A percentile compares a stretch with the other conserved stretches of the same genome.
Evolutionary conservation across 2,888 invertebrate genomes (phyloP).

Genomic region (Gastrophysa polygoni): DNA sequence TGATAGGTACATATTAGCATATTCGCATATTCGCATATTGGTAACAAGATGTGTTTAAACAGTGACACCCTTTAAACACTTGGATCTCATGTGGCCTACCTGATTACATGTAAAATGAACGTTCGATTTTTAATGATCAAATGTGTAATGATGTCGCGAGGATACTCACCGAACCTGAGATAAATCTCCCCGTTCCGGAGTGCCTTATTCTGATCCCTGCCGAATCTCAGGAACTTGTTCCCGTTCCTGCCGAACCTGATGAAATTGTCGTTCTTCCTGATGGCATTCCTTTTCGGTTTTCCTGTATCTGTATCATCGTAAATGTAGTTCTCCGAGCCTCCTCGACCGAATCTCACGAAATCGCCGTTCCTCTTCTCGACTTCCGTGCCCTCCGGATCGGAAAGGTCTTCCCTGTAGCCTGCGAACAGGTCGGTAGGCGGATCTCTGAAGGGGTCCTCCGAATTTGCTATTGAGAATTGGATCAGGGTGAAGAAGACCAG

Average conservation of each 20-base stretch:
- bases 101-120: too few relatives aligned
- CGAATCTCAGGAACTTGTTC: conserved; percentile 36
- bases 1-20: too few relatives aligned
- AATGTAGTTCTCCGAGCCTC: conserved; percentile 35
- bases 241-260: conserved; percentile 46
- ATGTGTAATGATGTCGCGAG: too few relatives aligned
- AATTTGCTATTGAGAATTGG: conserved; percentile 37
- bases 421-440: conserved; percentile 23
- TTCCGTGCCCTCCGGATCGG: conserved; percentile 33
- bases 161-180: conserved; percentile 38
- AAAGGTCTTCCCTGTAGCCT: conserved; percentile 33
- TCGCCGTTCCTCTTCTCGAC: conserved; percentile 35
- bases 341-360: conserved; percentile 43
- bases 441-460: conserved; percentile 38
- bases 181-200: conserved; percentile 28
- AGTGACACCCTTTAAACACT: too few relatives aligned
- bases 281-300: conserved; percentile 42
- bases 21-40: too few relatives aligned
- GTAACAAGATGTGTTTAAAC: too few relatives aligned
- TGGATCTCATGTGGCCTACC: too few relatives aligned
- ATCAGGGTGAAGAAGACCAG: conserved; percentile 36
- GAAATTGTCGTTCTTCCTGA: conserved; percentile 45
- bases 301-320: conserved; percentile 41
- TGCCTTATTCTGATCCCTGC: conserved; percentile 25
- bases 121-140: too few relatives aligned